phyloP scores from a whole-genome alignment of 1,140 invertebrate species.

The Drosophila nasuta region DNA sequence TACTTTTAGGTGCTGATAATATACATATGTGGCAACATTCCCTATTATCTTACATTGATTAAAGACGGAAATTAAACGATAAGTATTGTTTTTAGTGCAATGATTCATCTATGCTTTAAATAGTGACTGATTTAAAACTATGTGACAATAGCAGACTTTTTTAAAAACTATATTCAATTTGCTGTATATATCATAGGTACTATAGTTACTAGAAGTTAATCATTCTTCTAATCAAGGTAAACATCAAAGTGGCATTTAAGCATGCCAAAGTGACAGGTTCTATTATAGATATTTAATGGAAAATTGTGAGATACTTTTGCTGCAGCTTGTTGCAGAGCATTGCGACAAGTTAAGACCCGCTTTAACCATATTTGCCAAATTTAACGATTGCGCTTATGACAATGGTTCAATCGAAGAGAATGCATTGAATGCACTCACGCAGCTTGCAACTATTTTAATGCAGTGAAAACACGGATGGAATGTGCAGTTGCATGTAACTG shows the following conservation, averaged over 20 bases:
- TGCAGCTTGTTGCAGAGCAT: constrained; percentile 33
- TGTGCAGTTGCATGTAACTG: constrained; percentile 53
- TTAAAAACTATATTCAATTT: no score
- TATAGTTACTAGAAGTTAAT: not conserved
- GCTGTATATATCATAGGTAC: no score
- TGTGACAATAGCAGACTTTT: no score
- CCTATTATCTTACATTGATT: no score
- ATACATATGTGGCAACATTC: no score
- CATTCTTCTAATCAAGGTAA: constrained; percentile 32
- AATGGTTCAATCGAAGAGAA: constrained; percentile 52
- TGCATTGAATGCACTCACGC: constrained; percentile 72
- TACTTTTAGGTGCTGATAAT: no score
- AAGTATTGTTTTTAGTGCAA: no score
- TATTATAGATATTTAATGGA: constrained; percentile 18
- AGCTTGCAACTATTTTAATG: constrained; percentile 67
- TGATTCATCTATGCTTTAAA: no score
- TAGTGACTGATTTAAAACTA: no score
- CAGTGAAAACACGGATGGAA: constrained; percentile 71
- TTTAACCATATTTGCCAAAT: constrained; percentile 81
- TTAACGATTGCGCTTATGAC: constrained; percentile 81
- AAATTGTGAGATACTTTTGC: constrained; percentile 41
- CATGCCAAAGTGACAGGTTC: constrained; percentile 29
- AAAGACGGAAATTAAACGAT: no score
- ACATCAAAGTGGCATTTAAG: constrained; percentile 8
- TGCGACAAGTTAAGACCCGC: constrained; percentile 34